These are phyloP conservation scores for Nasonia longicornis DNA, from an alignment of 1,140 invertebrate genomes.

Conservation along the genomic window DNA sequence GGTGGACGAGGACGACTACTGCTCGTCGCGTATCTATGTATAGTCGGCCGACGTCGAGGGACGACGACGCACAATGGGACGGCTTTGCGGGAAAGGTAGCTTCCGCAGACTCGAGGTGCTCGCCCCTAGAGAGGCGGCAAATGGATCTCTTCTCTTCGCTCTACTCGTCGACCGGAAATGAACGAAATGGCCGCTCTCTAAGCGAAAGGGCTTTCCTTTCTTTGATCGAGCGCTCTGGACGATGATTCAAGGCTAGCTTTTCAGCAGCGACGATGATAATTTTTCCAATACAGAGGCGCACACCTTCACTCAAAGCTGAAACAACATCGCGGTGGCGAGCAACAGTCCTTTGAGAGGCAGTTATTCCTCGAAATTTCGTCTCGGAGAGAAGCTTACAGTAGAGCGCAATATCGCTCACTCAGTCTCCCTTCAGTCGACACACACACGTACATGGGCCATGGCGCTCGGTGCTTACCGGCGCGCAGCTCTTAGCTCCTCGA, in stretches of 20 bases:
- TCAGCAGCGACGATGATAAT: neutral
- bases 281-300: neutral
- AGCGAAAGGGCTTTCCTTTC: constrained; percentile 64
- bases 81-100: constrained; percentile 31
- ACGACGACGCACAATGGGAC: constrained; percentile 56
- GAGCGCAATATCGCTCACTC: neutral
- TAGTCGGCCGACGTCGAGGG: constrained; percentile 24
- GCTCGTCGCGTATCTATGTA: neutral
- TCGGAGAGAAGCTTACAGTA: neutral
- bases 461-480: constrained; percentile 32
- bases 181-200: constrained; percentile 66
- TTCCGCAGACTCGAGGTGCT: constrained; percentile 6
- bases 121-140: constrained; percentile 55
- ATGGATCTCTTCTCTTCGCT: constrained; percentile 61
- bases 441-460: neutral
- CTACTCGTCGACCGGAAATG: constrained; percentile 64
- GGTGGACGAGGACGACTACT: neutral
- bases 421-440: neutral
- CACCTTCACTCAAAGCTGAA: too few relatives aligned
- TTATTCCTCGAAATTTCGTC: too few relatives aligned
- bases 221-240: constrained; percentile 57
- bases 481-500: constrained; percentile 53
- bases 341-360: too few relatives aligned
- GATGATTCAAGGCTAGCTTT: neutral
- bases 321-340: too few relatives aligned